These are phyloP conservation scores for Pangasius sanitwongsei DNA, from an alignment of 2,797 vertebrate genomes.

Conservation along the genomic window DNA sequence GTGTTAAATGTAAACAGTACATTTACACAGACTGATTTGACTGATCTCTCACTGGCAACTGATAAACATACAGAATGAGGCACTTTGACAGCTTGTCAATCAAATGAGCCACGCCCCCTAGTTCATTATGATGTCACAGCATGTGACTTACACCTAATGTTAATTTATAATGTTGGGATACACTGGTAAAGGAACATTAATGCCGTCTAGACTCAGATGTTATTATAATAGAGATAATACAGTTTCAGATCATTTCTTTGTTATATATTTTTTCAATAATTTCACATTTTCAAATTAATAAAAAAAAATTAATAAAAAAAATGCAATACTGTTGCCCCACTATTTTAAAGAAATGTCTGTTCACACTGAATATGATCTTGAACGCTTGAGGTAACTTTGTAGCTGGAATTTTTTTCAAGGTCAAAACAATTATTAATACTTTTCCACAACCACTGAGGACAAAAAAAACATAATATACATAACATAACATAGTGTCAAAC, in stretches of 20 bases:
- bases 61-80: background rate
- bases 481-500: slow-evolving; percentile 5
- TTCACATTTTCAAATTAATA: background rate
- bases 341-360: background rate
- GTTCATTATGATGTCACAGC: background rate
- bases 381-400: slow-evolving; percentile 49
- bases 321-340: background rate
- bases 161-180: background rate
- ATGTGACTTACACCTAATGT: background rate
- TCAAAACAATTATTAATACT: slow-evolving; percentile 27
- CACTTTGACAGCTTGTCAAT: background rate
- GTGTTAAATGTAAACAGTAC: background rate
- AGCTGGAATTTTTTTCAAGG: slow-evolving; percentile 45
- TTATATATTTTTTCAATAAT: background rate
- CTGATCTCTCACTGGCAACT: background rate
- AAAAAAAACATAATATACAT: background rate
- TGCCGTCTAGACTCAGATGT: background rate
- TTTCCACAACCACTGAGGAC: background rate
- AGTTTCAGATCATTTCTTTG: background rate
- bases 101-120: background rate
- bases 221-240: background rate
- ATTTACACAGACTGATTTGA: background rate
- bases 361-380: slow-evolving; percentile 9
- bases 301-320: no score
- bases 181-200: background rate